These are phyloP conservation scores for Alsophila aescularia DNA, from an alignment of 2,888 invertebrate genomes.

Conservation along the genomic window DNA sequence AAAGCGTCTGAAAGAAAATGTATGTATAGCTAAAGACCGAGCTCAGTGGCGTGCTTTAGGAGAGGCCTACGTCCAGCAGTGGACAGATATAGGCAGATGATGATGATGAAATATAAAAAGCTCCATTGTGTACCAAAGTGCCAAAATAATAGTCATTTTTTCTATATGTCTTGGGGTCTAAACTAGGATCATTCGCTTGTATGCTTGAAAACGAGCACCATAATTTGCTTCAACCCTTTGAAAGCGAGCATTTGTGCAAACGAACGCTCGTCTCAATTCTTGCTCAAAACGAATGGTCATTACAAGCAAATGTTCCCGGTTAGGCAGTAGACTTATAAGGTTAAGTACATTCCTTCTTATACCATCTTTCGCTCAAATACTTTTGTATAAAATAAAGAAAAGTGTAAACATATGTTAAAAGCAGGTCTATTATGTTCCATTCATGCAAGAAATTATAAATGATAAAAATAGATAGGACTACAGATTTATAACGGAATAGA, in stretches of 20 bases:
- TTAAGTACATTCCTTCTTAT: background rate
- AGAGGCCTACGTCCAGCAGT: too few relatives aligned
- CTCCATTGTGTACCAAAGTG: constrained; percentile 12
- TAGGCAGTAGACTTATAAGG: background rate
- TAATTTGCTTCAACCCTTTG: background rate
- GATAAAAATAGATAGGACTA: too few relatives aligned
- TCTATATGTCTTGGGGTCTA: background rate
- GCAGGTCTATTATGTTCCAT: too few relatives aligned
- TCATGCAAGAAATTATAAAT: too few relatives aligned
- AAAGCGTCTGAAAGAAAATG: too few relatives aligned
- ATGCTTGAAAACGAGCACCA: background rate
- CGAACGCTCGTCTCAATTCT: background rate
- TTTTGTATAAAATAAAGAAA: too few relatives aligned
- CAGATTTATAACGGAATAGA: too few relatives aligned
- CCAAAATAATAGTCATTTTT: constrained; percentile 12
- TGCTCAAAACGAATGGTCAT: background rate
- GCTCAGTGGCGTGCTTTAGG: too few relatives aligned
- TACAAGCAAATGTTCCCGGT: background rate
- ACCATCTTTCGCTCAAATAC: background rate
- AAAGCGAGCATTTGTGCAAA: background rate
- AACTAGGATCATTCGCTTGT: background rate
- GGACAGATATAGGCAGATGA: too few relatives aligned
- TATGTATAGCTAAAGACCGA: too few relatives aligned
- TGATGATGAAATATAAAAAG: background rate
- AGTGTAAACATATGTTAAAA: too few relatives aligned